phyloP scores from a whole-genome alignment of 1,140 invertebrate genomes.

The Nautilus pompilius region DNA sequence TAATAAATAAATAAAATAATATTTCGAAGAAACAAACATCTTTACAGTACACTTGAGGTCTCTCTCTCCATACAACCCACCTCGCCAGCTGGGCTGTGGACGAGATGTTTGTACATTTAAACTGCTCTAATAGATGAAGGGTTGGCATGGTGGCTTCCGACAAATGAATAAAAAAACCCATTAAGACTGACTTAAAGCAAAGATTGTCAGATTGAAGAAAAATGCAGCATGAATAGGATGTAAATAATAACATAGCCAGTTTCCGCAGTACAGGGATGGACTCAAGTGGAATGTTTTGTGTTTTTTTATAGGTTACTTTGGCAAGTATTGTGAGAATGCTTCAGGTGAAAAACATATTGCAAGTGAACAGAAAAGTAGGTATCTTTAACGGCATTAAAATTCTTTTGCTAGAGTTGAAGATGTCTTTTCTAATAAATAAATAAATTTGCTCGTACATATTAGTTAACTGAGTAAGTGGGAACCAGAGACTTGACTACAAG shows the following conservation, averaged over 20 bases:
- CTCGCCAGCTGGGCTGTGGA: too few species aligned
- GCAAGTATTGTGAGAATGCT: conserved; percentile 19
- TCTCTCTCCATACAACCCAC: too few species aligned
- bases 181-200: not conserved
- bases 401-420: not conserved
- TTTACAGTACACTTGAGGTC: too few species aligned
- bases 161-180: not conserved
- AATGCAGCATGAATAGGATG: not conserved
- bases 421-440: not conserved
- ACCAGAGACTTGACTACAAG: not conserved
- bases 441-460: not conserved
- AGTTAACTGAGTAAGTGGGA: not conserved
- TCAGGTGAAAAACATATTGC: conserved; percentile 7
- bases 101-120: not conserved
- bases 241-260: too few species aligned
- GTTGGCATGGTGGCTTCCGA: not conserved
- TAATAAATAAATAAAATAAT: conserved; percentile 35
- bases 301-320: conserved; percentile 18
- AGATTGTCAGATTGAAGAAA: not conserved
- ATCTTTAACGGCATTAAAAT: not conserved
- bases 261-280: too few species aligned
- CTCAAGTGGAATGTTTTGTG: not conserved
- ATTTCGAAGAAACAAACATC: not conserved
- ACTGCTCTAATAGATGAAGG: not conserved
- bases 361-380: not conserved